These are phyloP conservation scores for Mythimna impura DNA, from an alignment of 2,888 invertebrate species.

Conservation along the genomic window DNA sequence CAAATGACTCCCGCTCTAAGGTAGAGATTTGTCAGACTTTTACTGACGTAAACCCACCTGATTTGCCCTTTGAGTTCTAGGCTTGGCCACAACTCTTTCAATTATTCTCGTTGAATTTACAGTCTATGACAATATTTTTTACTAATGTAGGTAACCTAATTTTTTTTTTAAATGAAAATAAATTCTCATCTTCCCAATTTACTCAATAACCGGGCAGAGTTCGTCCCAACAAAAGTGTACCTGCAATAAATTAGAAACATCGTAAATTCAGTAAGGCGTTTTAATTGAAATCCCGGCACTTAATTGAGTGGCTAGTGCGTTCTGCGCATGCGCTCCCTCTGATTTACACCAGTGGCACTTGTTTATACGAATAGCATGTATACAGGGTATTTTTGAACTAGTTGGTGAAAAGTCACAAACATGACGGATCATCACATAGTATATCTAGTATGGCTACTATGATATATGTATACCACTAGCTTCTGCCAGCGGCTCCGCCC, in stretches of 20 bases:
- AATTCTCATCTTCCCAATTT: conserved; percentile 8
- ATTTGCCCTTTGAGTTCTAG: too few relatives aligned
- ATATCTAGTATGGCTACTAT: too few relatives aligned
- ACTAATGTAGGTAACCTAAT: too few relatives aligned
- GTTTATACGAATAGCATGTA: conserved; percentile 71
- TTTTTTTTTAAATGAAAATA: background rate
- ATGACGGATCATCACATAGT: too few relatives aligned
- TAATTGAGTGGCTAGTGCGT: conserved; percentile 81
- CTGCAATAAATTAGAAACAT: conserved; percentile 82
- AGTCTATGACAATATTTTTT: too few relatives aligned
- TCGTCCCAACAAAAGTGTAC: conserved; percentile 60
- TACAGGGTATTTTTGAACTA: conserved; percentile 12
- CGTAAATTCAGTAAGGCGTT: conserved; percentile 86
- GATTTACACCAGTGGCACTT: conserved; percentile 83
- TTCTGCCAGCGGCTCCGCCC: too few relatives aligned
- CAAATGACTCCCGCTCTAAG: too few relatives aligned
- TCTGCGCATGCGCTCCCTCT: conserved; percentile 82
- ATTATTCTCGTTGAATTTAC: too few relatives aligned
- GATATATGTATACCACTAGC: too few relatives aligned
- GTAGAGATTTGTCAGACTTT: too few relatives aligned
- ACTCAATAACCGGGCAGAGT: conserved; percentile 45
- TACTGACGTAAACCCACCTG: too few relatives aligned
- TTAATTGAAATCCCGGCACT: conserved; percentile 88
- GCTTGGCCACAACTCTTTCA: too few relatives aligned
- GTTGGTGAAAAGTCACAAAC: background rate